Percentiles rank a stretch among this genome's conserved stretches.
Evolutionary conservation across 2,113 vertebrate genomes (phyloP).

Genomic region (Chaetodon trifascialis): DNA sequence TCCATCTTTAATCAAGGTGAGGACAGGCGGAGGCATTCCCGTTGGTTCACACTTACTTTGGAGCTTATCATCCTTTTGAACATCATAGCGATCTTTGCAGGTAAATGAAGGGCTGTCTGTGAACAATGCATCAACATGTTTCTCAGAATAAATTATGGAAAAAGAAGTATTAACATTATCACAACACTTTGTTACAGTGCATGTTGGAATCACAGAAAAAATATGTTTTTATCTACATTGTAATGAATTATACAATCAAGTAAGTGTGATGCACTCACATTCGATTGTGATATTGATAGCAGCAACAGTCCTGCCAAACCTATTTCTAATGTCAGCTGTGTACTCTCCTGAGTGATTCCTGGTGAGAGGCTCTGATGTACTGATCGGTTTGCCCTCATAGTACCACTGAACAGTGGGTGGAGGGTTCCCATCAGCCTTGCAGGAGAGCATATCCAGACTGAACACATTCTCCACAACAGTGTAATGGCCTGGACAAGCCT

Average conservation of each 20-base stretch:
- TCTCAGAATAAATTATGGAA: conserved; percentile 9
- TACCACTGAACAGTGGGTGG: conserved; percentile 56
- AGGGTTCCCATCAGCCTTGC: conserved; percentile 61
- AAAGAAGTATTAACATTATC: background rate
- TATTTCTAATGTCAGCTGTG: background rate
- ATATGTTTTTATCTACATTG: background rate
- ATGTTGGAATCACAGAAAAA: background rate
- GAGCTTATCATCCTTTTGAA: background rate
- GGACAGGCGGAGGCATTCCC: conserved; percentile 26
- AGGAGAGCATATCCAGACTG: conserved; percentile 23
- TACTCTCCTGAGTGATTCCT: conserved; percentile 57
- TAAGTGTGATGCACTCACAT: conserved; percentile 65
- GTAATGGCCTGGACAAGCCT: background rate
- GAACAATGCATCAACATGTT: background rate
- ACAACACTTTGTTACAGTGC: background rate
- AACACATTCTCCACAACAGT: conserved; percentile 13
- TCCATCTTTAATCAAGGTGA: conserved; percentile 59
- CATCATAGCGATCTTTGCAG: conserved; percentile 5
- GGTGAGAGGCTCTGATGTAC: conserved; percentile 16
- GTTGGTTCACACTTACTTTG: conserved; percentile 29
- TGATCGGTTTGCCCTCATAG: background rate
- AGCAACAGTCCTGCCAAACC: fast-evolving
- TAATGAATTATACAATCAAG: background rate
- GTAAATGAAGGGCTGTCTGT: conserved; percentile 60
- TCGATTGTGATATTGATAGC: conserved; percentile 53